Percentiles rank a stretch among this genome's conserved stretches.
phyloP scores from a whole-genome alignment of 2,888 invertebrate genomes.

The Antheraea assamensis region DNA sequence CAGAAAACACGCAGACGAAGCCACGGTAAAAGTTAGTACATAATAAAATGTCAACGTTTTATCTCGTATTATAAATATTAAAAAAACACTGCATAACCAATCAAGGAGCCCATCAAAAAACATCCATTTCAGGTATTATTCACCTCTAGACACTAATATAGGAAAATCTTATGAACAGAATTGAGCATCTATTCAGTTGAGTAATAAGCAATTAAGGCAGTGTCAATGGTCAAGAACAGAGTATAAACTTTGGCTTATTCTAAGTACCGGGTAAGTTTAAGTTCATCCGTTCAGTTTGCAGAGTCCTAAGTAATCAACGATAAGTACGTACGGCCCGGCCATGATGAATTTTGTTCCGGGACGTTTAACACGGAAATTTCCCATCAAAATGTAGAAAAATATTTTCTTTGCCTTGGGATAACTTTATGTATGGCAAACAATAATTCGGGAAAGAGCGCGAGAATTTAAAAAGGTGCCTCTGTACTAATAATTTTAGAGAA shows the following conservation, averaged over 20 bases:
- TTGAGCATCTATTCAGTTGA: not conserved
- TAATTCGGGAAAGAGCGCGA: not conserved
- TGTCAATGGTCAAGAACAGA: constrained; percentile 2
- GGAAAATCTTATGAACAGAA: not conserved
- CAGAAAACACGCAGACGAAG: no score
- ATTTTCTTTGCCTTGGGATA: not conserved
- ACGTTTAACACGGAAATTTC: not conserved
- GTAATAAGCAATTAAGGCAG: constrained; percentile 2
- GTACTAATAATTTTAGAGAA: not conserved
- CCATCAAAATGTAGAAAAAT: not conserved
- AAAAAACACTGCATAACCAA: no score
- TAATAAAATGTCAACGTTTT: no score
- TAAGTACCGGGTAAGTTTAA: constrained; percentile 1
- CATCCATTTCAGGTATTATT: not conserved
- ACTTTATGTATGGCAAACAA: not conserved
- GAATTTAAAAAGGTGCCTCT: not conserved
- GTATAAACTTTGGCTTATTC: constrained; percentile 5
- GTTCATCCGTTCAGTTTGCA: not conserved
- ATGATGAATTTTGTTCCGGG: not conserved
- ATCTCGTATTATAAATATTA: no score
- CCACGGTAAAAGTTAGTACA: no score
- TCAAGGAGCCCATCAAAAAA: not conserved
- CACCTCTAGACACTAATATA: not conserved
- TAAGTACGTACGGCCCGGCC: not conserved
- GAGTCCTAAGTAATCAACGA: constrained; percentile 9